Evolutionary conservation across 2,113 vertebrate species (phyloP), one percentile per base, ranked within the genome.

Genomic region (Ifrita kowaldi): DNA sequence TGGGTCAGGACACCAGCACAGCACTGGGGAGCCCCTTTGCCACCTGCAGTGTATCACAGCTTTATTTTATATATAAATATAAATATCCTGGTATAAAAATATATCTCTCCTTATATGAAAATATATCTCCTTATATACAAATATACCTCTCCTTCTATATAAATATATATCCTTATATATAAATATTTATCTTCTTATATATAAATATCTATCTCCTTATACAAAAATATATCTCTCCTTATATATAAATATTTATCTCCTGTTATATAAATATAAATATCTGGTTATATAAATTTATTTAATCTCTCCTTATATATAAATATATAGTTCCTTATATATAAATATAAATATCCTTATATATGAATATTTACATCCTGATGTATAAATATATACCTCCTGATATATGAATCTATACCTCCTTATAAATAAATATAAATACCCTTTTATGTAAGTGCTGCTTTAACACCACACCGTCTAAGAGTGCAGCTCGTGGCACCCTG

Each of bases 401-500:
- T 50, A 27, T 19, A 50, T 27, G 15, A 50, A 50, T 50, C 12
- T 50, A 50, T 50, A 50, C 47, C 23, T 49, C 47, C 23, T 49
- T 9, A 7, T 28, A 53, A 8, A 55, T 55, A 55, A 55, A 55
- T 33, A 55, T 33, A 33, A 13, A 55, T 33, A 33, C 5, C 32
- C 13, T n/a, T n/a, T 10, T 23, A 23, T 23, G 1, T 9, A 46
- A 35, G 52, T 2, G 4, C 81, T 64, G 14, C 46, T 60, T 32
- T 42, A 75, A 27, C 53, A 20, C 32, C 32, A 7, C 22, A 1
- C 28, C 32, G 24, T 28, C 33, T 22, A 3, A 11, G 7, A 68
- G 12, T 4, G 49, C 49, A 26, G 32, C 44, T 47, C 8, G 0
- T 28, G 13, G 30, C 13, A 19, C 20, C 32, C 9, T 6, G 5